Base-by-base conservation (phyloP, 2,888 invertebrate species). In the Hirtodrosophila duncani region DNA sequence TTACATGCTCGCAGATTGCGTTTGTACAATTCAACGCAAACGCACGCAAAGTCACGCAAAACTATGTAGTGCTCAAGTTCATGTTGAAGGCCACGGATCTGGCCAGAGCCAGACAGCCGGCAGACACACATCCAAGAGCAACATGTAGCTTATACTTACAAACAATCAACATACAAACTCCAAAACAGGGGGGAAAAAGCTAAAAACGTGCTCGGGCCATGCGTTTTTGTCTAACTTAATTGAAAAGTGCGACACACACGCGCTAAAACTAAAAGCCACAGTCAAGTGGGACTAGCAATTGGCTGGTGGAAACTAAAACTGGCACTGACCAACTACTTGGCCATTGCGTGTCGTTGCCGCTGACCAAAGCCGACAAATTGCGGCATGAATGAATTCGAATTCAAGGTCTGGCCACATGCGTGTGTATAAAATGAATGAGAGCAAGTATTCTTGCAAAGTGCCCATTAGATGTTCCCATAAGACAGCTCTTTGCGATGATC, bases 171-270 rank as follows among this genome's bases (percentile, higher is more conserved):
- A 42, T 36, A 46, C 49, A 52, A 16, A 31, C 20, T 29, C 36
- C 23, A 10, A 11, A 26, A 26, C 26, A 11, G 26, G 11, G 26
- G 10, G 3, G 31, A 23, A 29, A 50, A 23, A 39, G 44, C 21
- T 18, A 26, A 51, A 70, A 72, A 75, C 80, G 72, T 79, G 80
- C 68, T 50, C 45, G 80, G 62, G 51, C n/a, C 70, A 71, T 72
- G 72, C 72, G 72, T 80, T 80, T n/a, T 80, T 77, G 75, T 70
- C 57, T 67, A 74, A 70, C 51, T 70, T 78, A 77, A 75, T 75
- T 78, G 78, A 75, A 78, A 75, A 81, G 74, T 74, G 80, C 72
- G 72, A 75, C 63, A 80, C 67, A 80, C 78, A 78, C 78, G 78
- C 78, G 78, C 67, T 69, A 72, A 33, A 39, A 20, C 33, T 43